Percentiles rank a stretch among this genome's conserved stretches.
Conservation (phyloP, 2,888 invertebrate species). For the Lochmaea capreae region DNA sequence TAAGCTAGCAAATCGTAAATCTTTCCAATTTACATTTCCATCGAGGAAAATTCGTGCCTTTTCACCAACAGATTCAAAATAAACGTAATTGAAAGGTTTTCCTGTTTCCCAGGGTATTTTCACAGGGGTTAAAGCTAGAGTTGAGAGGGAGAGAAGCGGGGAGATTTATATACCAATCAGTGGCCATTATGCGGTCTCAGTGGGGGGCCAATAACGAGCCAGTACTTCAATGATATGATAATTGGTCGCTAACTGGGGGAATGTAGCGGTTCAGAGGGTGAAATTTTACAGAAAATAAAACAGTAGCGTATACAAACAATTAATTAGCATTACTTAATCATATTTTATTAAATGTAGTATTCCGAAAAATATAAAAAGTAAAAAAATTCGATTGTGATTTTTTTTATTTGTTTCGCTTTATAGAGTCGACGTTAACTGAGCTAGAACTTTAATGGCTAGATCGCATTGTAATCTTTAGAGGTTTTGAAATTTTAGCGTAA, state of each 20-base stretch:
- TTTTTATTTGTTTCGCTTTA: too few species aligned
- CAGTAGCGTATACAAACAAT: constrained; percentile 32
- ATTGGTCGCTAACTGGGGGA: constrained; percentile 59
- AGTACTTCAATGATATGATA: constrained; percentile 62
- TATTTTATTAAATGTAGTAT: too few species aligned
- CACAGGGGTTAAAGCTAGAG: constrained; percentile 34
- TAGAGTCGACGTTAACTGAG: too few species aligned
- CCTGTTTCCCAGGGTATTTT: constrained; percentile 43
- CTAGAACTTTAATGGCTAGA: too few species aligned
- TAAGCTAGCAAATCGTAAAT: constrained; percentile 28
- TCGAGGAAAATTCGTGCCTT: constrained; percentile 28
- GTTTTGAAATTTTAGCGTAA: too few species aligned
- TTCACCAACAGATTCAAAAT: constrained; percentile 44
- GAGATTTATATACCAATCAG: constrained; percentile 58
- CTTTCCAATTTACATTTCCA: constrained; percentile 36
- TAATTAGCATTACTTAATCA: not conserved
- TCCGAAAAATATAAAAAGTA: too few species aligned
- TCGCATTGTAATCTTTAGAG: too few species aligned
- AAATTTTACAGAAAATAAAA: constrained; percentile 17
- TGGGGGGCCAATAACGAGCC: constrained; percentile 59
- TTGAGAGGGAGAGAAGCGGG: not conserved
- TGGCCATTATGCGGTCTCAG: constrained; percentile 58
- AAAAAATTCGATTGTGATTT: too few species aligned
- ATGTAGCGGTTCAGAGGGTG: constrained; percentile 50
- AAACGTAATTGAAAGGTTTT: constrained; percentile 59